phyloP scores from a whole-genome alignment of 2,888 invertebrate genomes.

The Eupithecia subfuscata region DNA sequence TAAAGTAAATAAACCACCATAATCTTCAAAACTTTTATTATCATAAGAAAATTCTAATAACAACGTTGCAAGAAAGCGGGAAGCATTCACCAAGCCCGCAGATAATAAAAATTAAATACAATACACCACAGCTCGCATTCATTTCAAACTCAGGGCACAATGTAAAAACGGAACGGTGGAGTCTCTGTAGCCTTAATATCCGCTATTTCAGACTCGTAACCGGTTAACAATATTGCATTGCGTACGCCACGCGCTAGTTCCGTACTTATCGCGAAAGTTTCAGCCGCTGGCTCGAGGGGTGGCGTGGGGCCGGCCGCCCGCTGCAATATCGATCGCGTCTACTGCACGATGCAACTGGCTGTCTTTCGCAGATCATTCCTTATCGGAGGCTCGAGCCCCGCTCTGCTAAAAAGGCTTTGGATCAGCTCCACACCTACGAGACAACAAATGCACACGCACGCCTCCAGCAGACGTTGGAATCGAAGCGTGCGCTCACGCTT shows the following conservation, averaged over 20 bases:
- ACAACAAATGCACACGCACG: constrained; percentile 57
- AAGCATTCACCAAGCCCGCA: constrained; percentile 47
- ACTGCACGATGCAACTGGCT: constrained; percentile 77
- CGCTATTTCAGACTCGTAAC: constrained; percentile 82
- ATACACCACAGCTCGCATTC: constrained; percentile 70
- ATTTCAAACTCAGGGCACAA: constrained; percentile 72
- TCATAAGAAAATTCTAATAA: not conserved
- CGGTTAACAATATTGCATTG: constrained; percentile 84
- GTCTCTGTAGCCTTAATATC: constrained; percentile 81
- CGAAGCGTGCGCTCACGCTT: constrained; percentile 63
- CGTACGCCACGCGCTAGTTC: constrained; percentile 83
- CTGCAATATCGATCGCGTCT: constrained; percentile 83
- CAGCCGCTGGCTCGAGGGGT: constrained; percentile 66
- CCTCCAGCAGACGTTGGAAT: constrained; percentile 55
- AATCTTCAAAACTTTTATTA: not conserved
- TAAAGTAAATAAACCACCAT: not conserved
- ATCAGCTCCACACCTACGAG: constrained; percentile 53
- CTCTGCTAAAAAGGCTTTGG: constrained; percentile 70
- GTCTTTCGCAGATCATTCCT: constrained; percentile 83
- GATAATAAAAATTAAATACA: constrained; percentile 71
- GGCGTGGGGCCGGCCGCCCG: constrained; percentile 51
- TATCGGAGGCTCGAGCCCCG: constrained; percentile 69
- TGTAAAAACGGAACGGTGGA: constrained; percentile 74
- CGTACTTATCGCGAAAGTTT: constrained; percentile 83
- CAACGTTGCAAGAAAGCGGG: constrained; percentile 20